phyloP scores from a whole-genome alignment of 1,140 invertebrate genomes.

The Cotesia chilonis region DNA sequence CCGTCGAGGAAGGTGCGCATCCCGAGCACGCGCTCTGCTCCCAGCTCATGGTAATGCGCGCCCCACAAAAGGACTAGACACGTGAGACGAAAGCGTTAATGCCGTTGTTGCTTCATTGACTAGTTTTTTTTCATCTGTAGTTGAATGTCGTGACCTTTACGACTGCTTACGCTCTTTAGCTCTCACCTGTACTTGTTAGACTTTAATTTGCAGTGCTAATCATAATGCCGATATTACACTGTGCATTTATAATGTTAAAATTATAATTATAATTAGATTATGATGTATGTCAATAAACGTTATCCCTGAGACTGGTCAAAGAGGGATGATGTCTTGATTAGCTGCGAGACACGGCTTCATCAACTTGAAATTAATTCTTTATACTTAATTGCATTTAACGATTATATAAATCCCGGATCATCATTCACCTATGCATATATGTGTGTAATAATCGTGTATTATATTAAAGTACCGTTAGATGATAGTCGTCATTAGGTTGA shows the following conservation, averaged over 20 bases:
- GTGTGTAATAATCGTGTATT: no score
- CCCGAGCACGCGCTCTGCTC: constrained; percentile 53
- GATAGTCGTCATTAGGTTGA: no score
- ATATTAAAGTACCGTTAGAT: no score
- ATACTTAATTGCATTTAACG: not conserved
- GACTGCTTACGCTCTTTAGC: no score
- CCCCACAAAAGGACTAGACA: constrained; percentile 45
- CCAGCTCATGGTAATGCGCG: constrained; percentile 40
- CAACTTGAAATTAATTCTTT: no score
- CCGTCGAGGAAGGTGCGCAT: constrained; percentile 50
- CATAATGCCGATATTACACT: no score
- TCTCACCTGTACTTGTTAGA: no score
- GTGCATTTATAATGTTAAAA: no score
- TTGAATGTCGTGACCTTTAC: no score
- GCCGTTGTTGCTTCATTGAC: constrained; percentile 13
- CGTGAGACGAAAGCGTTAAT: constrained; percentile 49
- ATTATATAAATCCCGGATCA: constrained; percentile 11
- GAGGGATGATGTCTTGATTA: constrained; percentile 8
- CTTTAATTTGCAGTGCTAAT: no score
- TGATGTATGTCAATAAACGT: not conserved
- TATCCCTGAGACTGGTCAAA: not conserved
- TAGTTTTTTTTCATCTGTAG: constrained; percentile 22
- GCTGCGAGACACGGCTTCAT: not conserved
- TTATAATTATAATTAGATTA: no score
- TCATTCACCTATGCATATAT: not conserved